phyloP scores from a whole-genome alignment of 2,797 vertebrate species.

The Hapalemur alaotrensis region DNA sequence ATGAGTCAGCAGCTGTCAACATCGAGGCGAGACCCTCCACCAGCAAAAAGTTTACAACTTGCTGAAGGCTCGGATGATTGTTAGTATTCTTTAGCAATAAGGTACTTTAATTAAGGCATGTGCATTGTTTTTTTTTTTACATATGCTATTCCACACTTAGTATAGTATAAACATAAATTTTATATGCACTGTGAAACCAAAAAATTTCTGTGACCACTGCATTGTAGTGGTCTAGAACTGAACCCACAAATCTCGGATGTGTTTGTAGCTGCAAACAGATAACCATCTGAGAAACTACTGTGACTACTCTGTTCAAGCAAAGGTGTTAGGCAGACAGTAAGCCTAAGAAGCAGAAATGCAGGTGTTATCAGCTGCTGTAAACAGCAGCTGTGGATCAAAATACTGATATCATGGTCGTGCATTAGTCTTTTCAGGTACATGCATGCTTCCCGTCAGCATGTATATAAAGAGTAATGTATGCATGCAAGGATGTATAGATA shows the following conservation, averaged over 20 bases:
- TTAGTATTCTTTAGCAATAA: not conserved
- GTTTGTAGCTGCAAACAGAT: not conserved
- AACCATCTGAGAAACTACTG: not conserved
- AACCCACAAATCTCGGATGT: not conserved
- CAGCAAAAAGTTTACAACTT: not conserved
- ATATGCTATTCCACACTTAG: not conserved
- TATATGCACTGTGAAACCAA: not conserved
- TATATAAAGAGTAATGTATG: not conserved
- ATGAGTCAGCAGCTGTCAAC: not conserved
- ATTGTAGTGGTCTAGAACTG: not conserved
- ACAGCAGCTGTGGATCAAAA: not conserved
- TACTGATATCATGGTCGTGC: accelerated
- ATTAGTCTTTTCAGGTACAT: not conserved
- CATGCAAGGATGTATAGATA: not conserved
- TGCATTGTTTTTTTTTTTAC: not conserved
- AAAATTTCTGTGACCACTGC: not conserved
- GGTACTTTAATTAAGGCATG: not conserved
- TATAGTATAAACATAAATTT: not conserved
- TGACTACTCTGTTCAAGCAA: not conserved
- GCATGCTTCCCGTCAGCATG: not conserved
- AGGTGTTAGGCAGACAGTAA: not conserved
- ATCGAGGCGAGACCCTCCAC: not conserved
- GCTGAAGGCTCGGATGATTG: not conserved
- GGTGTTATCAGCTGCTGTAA: not conserved
- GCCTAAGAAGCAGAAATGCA: not conserved